These are phyloP conservation scores for Anniella stebbinsi DNA, from an alignment of 2,797 vertebrate species.

Conservation along the genomic window DNA sequence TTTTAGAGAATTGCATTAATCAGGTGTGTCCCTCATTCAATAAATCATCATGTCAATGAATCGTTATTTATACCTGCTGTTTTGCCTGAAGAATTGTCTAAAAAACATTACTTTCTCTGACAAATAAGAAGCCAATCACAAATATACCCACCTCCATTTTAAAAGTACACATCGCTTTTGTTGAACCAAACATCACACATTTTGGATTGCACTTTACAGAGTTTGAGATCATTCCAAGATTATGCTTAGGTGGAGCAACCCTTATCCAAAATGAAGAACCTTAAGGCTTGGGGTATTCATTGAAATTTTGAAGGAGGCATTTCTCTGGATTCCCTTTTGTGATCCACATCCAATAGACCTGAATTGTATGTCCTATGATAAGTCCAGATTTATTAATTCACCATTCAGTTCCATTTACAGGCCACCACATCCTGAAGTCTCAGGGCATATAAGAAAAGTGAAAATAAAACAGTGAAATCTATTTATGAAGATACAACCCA, in stretches of 20 bases:
- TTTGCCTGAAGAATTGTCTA: conserved; percentile 20
- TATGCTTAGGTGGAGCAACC: neutral
- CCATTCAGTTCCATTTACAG: neutral
- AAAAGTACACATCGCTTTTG: neutral
- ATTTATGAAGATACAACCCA: neutral
- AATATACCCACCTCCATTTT: neutral
- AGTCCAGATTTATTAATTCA: neutral
- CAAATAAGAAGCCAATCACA: conserved; percentile 18
- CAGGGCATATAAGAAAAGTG: neutral
- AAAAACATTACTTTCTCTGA: conserved; percentile 15
- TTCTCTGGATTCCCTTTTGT: neutral
- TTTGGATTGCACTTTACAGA: neutral
- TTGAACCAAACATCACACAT: neutral
- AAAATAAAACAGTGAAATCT: neutral
- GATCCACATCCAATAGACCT: neutral
- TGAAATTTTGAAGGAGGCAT: neutral
- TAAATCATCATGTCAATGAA: neutral
- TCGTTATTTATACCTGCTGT: neutral
- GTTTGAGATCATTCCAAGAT: neutral
- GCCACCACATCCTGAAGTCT: neutral
- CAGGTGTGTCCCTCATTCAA: accelerated
- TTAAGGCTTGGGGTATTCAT: neutral
- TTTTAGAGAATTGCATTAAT: neutral
- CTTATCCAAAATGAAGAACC: neutral
- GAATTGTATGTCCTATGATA: neutral